These are phyloP conservation scores for Notodonta dromedarius DNA, from an alignment of 2,888 invertebrate species.

Conservation along the genomic window DNA sequence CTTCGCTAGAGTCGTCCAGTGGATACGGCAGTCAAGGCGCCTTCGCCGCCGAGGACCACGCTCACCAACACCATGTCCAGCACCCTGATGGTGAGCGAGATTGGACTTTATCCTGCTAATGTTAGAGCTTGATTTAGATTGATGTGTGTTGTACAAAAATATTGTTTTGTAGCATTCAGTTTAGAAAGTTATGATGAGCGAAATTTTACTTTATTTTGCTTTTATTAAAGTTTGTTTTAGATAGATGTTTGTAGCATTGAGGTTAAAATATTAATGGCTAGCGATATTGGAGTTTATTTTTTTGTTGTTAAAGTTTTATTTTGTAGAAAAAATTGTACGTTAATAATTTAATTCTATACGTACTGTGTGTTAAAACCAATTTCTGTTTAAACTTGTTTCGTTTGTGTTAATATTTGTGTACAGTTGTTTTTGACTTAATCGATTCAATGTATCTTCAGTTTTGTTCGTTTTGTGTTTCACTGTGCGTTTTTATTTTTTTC, in stretches of 20 bases:
- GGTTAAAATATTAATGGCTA: background rate
- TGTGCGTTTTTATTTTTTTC: background rate
- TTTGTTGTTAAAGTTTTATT: background rate
- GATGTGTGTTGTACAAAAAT: background rate
- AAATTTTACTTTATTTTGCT: constrained; percentile 12
- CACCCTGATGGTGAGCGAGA: constrained; percentile 73
- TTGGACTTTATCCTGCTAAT: constrained; percentile 37
- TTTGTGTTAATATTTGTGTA: too few species aligned
- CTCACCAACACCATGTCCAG: constrained; percentile 63
- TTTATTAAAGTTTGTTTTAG: constrained; percentile 6
- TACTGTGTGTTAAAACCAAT: too few species aligned
- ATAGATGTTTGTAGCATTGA: constrained; percentile 8
- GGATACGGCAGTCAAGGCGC: constrained; percentile 91
- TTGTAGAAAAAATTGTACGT: too few species aligned
- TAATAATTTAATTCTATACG: too few species aligned
- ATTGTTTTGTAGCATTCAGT: background rate
- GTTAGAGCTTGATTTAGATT: constrained; percentile 18
- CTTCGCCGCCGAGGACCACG: constrained; percentile 85
- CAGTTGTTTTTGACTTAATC: too few species aligned
- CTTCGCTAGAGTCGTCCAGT: constrained; percentile 90
- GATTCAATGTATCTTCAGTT: too few species aligned
- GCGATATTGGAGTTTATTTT: background rate
- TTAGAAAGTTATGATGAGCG: constrained; percentile 1
- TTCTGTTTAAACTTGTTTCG: too few species aligned
- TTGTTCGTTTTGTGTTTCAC: background rate